Conservation (phyloP, 2,113 vertebrate genomes). For the cattle (Bos taurus) region ARS-UCD2.0 NC_037343.1:2947001-2947500, state of each 20-base stretch:
- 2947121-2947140: neutral
- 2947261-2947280: slow-evolving; percentile 87
- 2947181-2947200: neutral
- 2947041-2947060: neutral
- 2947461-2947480: slow-evolving; percentile 82
- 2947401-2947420: slow-evolving; percentile 95
- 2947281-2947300: slow-evolving; percentile 95
- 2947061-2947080: neutral
- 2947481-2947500: neutral
- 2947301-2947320: slow-evolving; percentile 96
- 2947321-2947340: slow-evolving; percentile 97
- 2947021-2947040: neutral
- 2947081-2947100: neutral
- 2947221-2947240: slow-evolving; percentile 90
- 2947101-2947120: neutral
- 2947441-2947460: slow-evolving; percentile 93
- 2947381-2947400: slow-evolving; percentile 97
- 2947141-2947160: neutral
- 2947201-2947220: neutral
- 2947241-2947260: slow-evolving; percentile 93
- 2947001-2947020: neutral
- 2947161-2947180: neutral
- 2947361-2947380: slow-evolving; percentile 94
- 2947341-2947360: slow-evolving; percentile 95
- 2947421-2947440: slow-evolving; percentile 91